These are phyloP conservation scores for Apis laboriosa DNA, from an alignment of 1,140 invertebrate genomes.

Conservation along the genomic window DNA sequence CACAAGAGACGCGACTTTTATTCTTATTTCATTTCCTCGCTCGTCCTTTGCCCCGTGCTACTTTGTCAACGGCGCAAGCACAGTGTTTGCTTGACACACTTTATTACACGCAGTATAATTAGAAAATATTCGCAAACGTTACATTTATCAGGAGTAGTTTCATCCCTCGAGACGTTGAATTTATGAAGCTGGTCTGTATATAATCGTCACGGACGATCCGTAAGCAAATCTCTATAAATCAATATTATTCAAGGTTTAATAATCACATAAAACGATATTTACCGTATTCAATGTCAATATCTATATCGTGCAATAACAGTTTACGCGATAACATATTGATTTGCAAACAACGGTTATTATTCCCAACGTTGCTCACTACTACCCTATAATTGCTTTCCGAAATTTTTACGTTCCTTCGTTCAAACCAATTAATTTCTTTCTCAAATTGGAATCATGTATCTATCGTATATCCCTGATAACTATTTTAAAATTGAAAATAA, in stretches of 20 bases:
- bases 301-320: too few relatives aligned
- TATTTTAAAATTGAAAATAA: too few relatives aligned
- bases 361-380: too few relatives aligned
- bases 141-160: background rate
- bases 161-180: background rate
- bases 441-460: too few relatives aligned
- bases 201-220: background rate
- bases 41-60: too few relatives aligned
- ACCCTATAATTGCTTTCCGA: too few relatives aligned
- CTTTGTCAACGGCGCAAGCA: background rate
- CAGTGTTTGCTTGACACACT: conserved; percentile 1
- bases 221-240: background rate
- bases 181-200: background rate
- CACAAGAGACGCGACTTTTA: background rate
- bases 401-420: too few relatives aligned
- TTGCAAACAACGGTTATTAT: too few relatives aligned
- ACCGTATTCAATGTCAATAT: too few relatives aligned
- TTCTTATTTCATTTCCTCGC: background rate
- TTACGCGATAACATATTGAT: too few relatives aligned
- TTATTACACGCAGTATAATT: conserved; percentile 4
- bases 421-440: too few relatives aligned
- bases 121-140: background rate
- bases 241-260: background rate
- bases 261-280: background rate
- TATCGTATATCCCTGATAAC: too few relatives aligned